Base-by-base conservation (phyloP, 2,113 vertebrate species). In the Melanocharis versteri region DNA sequence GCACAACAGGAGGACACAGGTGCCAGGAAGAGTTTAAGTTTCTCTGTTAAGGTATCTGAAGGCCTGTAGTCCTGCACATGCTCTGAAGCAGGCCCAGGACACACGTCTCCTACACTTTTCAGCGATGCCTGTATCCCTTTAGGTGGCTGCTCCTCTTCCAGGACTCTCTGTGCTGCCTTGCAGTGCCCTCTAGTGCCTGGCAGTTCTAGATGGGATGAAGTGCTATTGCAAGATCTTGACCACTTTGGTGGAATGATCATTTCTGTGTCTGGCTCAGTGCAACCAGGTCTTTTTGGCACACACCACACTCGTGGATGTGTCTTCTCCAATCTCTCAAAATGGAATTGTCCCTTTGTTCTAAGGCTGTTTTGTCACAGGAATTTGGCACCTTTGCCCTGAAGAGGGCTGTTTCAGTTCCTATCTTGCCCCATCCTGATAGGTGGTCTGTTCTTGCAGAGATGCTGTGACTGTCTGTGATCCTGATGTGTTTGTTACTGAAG, bases 401-500 rank as follows among this genome's bases (percentile, higher is more conserved):
- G 66, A 71, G 48, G n/a, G 44, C 28, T 61, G 19, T 53, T 40
- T 54, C 10, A 28, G 18, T 48, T 54, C 26, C 58, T 37, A 0
- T 19, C 35, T 42, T 85, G 51, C 40, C 22, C 65, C 47, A 18
- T 42, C 10, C 71, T 81, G 48, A 48, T 24, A 6, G 7, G 0
- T 62, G 57, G 8, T 44, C 37, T 83, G 13, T 91, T 62, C 27
- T 96, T 97, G 27, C 96, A 99, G 99, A 95, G 99, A 99, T 15
- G 97, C 98, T 28, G 89, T 99, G 65, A 91, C 98, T 35, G 93
- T 96, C 69, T 99, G 98, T 26, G 98, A 98, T 87, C 40, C 91
- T 0, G 94, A 98, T 1, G 97, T 98, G 8, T 99, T 99, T 96
- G 95, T 99, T 45, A 98, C 97, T 7, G 99, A 99, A 90, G 99